Evolutionary conservation across 1,140 invertebrate genomes (phyloP), one percentile per base, ranked within the genome.

Genomic region (Megalopta genalis): DNA sequence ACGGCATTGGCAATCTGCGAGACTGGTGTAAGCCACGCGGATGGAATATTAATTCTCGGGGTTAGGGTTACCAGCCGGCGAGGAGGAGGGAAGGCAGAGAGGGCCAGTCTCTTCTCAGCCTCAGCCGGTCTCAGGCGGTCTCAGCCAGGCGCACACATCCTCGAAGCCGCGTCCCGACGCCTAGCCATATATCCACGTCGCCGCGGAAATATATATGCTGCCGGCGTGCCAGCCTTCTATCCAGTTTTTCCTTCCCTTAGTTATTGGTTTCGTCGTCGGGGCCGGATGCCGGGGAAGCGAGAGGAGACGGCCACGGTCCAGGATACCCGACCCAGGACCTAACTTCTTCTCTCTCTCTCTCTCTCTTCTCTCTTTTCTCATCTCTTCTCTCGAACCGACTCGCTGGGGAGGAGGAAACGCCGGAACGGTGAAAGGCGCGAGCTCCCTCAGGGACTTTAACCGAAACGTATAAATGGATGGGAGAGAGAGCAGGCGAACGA

Each of bases 41-140:
- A 83, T 91, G 86, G 91, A 92, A 91, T 91, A 91, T 91, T 92
- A 91, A 92, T 90, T 90, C 85, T 64, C 71, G 73, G 81, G 86
- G 84, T 87, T 88, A 87, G 87, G 84, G 88, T 87, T 88, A 86
- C 82, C 77, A 83, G 81, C 80, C 80, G 80, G 16, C 3, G 18
- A 5, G 18, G 16, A 1, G 2, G 42, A 46, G 42, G 12, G 42
- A 46, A 12, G 10, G 42, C 5, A 16, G 49, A 16, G 46, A 49
- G 52, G 7, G 18, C 52, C 18, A 21, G 16, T 16, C 52, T 54
- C 23, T 27, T 2, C n/a, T n/a, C n/a, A n/a, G n/a, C 66, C 49
- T 52, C 2, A 42, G 9, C 6, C 39, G 39, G 39, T 10, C 42
- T 46, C 9, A 46, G 42, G 42, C 42, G 2, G 14, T 10, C 42